phyloP scores from a whole-genome alignment of 1,140 invertebrate genomes.

The Mactra quadrangularis region DNA sequence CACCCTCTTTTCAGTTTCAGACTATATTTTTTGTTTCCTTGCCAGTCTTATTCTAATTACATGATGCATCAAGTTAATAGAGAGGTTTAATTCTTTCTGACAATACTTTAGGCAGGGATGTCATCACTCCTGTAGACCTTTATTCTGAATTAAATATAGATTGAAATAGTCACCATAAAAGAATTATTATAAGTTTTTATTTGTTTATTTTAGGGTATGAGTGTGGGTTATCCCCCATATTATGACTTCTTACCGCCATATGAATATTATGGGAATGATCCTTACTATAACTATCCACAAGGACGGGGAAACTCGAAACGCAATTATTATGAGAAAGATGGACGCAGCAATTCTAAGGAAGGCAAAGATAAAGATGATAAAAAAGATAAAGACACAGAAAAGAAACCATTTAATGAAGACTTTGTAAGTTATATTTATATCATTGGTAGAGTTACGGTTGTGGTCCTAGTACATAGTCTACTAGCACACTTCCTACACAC shows the following conservation, averaged over 20 bases:
- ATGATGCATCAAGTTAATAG: too few relatives aligned
- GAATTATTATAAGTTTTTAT: too few relatives aligned
- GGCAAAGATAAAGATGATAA: slow-evolving; percentile 68
- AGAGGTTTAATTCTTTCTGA: too few relatives aligned
- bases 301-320: slow-evolving; percentile 64
- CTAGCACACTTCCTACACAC: too few relatives aligned
- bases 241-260: slow-evolving; percentile 75
- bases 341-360: slow-evolving; percentile 72
- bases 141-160: too few relatives aligned
- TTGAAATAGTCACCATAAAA: too few relatives aligned
- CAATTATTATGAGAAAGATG: slow-evolving; percentile 73
- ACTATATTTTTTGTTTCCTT: too few relatives aligned
- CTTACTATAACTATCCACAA: slow-evolving; percentile 68
- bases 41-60: too few relatives aligned
- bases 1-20: too few relatives aligned
- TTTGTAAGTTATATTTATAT: slow-evolving; percentile 77
- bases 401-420: slow-evolving; percentile 81
- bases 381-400: slow-evolving; percentile 69
- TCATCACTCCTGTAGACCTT: too few relatives aligned
- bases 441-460: background rate
- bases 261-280: slow-evolving; percentile 72
- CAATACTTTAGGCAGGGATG: too few relatives aligned
- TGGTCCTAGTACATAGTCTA: too few relatives aligned
- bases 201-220: slow-evolving; percentile 64
- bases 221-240: slow-evolving; percentile 72